These are phyloP conservation scores for Chloropsis hardwickii DNA, from an alignment of 2,113 vertebrate genomes.

Conservation along the genomic window DNA sequence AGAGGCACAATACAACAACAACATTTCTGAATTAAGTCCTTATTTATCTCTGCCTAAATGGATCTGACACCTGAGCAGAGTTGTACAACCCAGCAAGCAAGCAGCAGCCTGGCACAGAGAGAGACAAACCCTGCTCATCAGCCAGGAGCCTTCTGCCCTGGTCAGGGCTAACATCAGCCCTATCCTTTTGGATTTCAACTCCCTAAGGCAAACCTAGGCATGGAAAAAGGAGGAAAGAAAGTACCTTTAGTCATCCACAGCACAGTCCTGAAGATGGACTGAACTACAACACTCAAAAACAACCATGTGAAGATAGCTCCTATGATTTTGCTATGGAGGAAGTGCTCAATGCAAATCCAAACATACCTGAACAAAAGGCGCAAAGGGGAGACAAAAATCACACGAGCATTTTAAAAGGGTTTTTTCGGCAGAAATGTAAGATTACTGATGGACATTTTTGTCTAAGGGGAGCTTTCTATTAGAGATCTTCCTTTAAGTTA, in stretches of 20 bases:
- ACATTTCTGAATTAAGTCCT: background rate
- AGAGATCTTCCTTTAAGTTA: background rate
- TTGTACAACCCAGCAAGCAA: background rate
- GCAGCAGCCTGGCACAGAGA: background rate
- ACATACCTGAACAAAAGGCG: background rate
- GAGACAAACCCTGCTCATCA: background rate
- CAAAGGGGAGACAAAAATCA: background rate
- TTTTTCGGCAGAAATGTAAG: background rate
- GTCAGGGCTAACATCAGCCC: background rate
- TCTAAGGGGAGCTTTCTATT: background rate
- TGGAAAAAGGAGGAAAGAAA: background rate
- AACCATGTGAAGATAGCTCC: background rate
- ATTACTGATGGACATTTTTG: background rate
- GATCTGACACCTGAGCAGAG: background rate
- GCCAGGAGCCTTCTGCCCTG: background rate
- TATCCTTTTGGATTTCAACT: background rate
- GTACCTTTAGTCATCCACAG: background rate
- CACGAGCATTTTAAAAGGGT: rapidly evolving
- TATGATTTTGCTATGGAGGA: rapidly evolving
- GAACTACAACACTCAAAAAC: background rate
- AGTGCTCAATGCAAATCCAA: background rate
- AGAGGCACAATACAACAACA: background rate
- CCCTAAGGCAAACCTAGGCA: background rate
- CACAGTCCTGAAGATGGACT: background rate
- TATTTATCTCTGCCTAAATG: background rate